phyloP scores from a whole-genome alignment of 2,113 vertebrate genomes.

The Neolamprologus sp. region DNA sequence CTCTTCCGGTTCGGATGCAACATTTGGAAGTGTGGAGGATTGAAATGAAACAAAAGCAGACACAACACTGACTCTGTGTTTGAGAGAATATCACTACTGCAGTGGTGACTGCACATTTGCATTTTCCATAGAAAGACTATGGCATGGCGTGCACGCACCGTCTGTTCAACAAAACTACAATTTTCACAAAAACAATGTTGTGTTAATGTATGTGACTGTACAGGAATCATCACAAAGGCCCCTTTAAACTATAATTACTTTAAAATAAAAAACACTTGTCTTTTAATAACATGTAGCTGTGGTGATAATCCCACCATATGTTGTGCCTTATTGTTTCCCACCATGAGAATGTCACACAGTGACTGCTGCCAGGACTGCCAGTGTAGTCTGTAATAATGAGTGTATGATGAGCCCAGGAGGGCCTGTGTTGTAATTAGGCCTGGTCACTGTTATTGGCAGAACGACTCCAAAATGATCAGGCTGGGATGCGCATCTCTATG shows the following conservation, averaged over 20 bases:
- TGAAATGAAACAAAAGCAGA: background rate
- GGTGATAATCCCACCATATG: background rate
- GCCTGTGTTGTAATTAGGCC: slow-evolving; percentile 74
- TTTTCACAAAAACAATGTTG: background rate
- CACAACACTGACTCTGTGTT: background rate
- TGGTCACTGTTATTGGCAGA: slow-evolving; percentile 79
- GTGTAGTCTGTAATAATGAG: slow-evolving; percentile 41
- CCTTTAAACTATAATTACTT: background rate
- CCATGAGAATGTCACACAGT: slow-evolving; percentile 12
- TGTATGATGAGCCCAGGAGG: slow-evolving; percentile 43
- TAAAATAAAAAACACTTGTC: background rate
- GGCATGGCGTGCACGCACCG: fast-evolving
- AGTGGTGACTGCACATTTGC: background rate
- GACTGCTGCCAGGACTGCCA: slow-evolving; percentile 2
- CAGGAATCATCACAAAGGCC: background rate
- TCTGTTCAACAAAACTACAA: background rate
- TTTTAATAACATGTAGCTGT: background rate
- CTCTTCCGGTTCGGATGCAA: background rate
- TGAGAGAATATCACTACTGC: background rate
- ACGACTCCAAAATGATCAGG: slow-evolving; percentile 74
- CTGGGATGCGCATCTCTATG: slow-evolving; percentile 77
- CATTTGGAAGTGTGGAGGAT: background rate
- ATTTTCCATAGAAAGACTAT: background rate
- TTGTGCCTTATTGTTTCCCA: background rate
- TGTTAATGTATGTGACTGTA: background rate